Evolutionary conservation across 2,888 invertebrate species (phyloP), one percentile per base, ranked within the genome.

Genomic region (Thumatha senex): DNA sequence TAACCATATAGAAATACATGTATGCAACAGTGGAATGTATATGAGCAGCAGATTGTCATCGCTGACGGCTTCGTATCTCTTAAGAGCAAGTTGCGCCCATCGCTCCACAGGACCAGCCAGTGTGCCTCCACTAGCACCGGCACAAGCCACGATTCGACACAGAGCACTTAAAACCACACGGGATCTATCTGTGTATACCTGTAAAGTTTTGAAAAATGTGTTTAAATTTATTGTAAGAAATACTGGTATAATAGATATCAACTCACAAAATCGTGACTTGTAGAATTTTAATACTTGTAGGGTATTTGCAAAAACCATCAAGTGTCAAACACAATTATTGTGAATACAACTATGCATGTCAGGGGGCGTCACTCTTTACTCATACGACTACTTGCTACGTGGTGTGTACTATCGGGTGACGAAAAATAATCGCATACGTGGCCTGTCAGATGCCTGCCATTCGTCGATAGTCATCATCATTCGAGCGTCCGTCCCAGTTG

Each of bases 41-140:
- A 95, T 89, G 40, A 93, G 90, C 46, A 96, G 80, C 36, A 95
- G 79, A 70, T 96, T 95, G 11, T 93, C 93, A 76, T 96, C 96
- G 70, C 95, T 94, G 58, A 96, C 93, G 1, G 93, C 94, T 60
- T 96, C 95, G 63, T 94, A 96, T 45, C 96, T 91, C 67, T 93
- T 92, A n/a, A 96, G 78, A 0, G 95, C 95, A 5, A 95, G 82
- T 54, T 93, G 93, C 0, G 95, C 95, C 94, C 95, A 95, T 54
- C 93, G 92, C 65, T 94, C 93, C 1, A 94, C 93, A 0, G 93
- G 92, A 0, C 92, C 93, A 29, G 94, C 93, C 0, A 94, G 88
- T 1, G 92, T 90, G 0, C 87, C 86, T 77, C 90, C 62, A 86
- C 93, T 67, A 61, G 83, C 74, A 0, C 73, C 82, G 0, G 91